Base-by-base conservation (phyloP, 2,797 vertebrate species). In the Brachyrhaphis roseni region DNA sequence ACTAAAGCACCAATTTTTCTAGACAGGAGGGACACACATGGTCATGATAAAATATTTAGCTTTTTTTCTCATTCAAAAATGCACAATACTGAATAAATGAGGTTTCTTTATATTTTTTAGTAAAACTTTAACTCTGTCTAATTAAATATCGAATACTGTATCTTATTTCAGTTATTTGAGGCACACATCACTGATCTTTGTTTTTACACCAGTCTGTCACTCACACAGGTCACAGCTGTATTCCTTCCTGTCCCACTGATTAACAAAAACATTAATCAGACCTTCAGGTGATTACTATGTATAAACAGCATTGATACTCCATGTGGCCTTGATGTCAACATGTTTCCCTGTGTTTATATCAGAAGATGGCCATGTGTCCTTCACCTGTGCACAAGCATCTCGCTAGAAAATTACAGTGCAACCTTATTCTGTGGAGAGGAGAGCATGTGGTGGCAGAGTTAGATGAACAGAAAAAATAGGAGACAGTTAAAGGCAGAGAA, bases 181-280 rank as follows among this genome's bases (percentile, higher is more conserved):
- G 73, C 78, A 66, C 70, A 55, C 34, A 75, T 81, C 73, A 76
- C 75, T 23, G 0, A 11, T 62, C 34, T 76, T 66, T 57, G 26
- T 78, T 31, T 68, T 80, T 68, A 80, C 74, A 78, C 78, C 74
- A 5, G 57, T 84, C 79, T 62, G 77, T 88, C 84, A 80, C 36
- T 77, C 46, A 8, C 66, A 80, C 74, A 41, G 64, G 26, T 82
- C 83, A 88, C 88, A 81, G 78, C 75, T 76, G 18, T 71, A 90
- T 78, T 83, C 81, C 78, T 91, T 87, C 89, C 89, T 82, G 85
- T 84, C 71, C 49, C 78, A 34, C 90, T 92, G 92, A 94, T 94
- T 91, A 92, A 91, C 81, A 84, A 82, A 84, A 92, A 91, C 91
- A 95, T 93, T 93, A 93, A 94, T 94, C 93, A 95, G 87, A 80